Evolutionary conservation across 1,140 invertebrate genomes (phyloP).

Genomic region (Bilobella aurantiaca): DNA sequence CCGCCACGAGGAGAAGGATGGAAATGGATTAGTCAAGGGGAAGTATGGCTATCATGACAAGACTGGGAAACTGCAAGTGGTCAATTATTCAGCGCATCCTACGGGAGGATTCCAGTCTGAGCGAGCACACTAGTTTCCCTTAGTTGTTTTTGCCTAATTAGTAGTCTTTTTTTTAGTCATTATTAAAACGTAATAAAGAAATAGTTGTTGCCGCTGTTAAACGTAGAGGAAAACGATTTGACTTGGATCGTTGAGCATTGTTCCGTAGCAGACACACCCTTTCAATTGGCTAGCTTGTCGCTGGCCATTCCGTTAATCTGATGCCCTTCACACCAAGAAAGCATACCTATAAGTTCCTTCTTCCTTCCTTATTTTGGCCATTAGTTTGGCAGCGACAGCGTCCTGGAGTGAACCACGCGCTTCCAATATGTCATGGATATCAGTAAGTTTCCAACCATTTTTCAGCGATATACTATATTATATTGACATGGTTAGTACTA

Average conservation of each 20-base stretch:
- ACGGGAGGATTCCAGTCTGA: slow-evolving; percentile 21
- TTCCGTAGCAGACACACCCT: neutral
- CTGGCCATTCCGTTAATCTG: neutral
- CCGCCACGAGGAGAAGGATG: slow-evolving; percentile 65
- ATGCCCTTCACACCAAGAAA: neutral
- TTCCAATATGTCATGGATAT: neutral
- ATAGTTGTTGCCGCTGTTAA: neutral
- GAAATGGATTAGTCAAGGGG: slow-evolving; percentile 63
- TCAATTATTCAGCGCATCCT: slow-evolving; percentile 57
- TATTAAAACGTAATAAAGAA: neutral
- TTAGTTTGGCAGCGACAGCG: neutral
- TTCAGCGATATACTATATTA: too few relatives aligned
- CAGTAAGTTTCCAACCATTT: too few relatives aligned
- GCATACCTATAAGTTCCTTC: neutral
- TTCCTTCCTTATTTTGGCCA: neutral
- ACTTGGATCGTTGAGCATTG: neutral
- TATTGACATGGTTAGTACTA: too few relatives aligned
- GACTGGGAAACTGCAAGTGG: slow-evolving; percentile 61
- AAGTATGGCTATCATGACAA: slow-evolving; percentile 74
- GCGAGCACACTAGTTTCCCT: slow-evolving; percentile 10
- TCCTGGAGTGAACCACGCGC: neutral
- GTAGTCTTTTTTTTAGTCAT: neutral
- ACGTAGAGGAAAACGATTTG: neutral
- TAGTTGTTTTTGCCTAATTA: neutral
- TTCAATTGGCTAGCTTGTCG: neutral